A percentile compares a stretch with the other conserved stretches of the same genome.
These are phyloP conservation scores for Amphipoea lucens DNA, from an alignment of 2,888 invertebrate species.

Conservation along the genomic window DNA sequence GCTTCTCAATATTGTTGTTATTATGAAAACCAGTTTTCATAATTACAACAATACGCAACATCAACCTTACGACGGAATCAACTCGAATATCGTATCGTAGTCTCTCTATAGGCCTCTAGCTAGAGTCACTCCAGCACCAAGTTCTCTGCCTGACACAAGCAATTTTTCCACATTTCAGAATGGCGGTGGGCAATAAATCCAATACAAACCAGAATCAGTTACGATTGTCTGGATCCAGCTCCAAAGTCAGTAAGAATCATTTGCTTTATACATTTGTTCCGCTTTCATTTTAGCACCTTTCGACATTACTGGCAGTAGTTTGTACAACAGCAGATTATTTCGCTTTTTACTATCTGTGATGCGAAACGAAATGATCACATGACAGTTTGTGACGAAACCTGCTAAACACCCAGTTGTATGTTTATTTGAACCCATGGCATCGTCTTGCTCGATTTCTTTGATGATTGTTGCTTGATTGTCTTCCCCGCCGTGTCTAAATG, in stretches of 20 bases:
- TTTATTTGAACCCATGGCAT: constrained; percentile 45
- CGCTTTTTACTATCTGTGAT: constrained; percentile 50
- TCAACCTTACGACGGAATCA: not conserved
- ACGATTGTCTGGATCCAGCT: constrained; percentile 92
- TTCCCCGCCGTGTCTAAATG: constrained; percentile 39
- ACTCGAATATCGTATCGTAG: not conserved
- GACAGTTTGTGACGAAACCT: constrained; percentile 46
- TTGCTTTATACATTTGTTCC: constrained; percentile 84
- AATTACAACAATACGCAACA: too few relatives aligned
- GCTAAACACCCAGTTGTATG: constrained; percentile 52
- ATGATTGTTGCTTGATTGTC: constrained; percentile 48
- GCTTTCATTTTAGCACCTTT: constrained; percentile 84
- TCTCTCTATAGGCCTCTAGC: not conserved
- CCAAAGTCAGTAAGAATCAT: constrained; percentile 99
- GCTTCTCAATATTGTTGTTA: not conserved
- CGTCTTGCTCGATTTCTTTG: constrained; percentile 48
- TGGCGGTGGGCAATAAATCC: constrained; percentile 87
- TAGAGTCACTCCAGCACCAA: not conserved
- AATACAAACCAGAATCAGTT: constrained; percentile 89
- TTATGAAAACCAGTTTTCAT: not conserved
- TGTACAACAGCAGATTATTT: constrained; percentile 57
- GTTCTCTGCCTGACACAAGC: constrained; percentile 41
- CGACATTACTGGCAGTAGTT: constrained; percentile 67
- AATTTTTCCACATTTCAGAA: constrained; percentile 84
- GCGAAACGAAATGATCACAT: constrained; percentile 40